Base-by-base conservation (phyloP, 1,140 invertebrate species). In the Leptonema lineaticorne region DNA sequence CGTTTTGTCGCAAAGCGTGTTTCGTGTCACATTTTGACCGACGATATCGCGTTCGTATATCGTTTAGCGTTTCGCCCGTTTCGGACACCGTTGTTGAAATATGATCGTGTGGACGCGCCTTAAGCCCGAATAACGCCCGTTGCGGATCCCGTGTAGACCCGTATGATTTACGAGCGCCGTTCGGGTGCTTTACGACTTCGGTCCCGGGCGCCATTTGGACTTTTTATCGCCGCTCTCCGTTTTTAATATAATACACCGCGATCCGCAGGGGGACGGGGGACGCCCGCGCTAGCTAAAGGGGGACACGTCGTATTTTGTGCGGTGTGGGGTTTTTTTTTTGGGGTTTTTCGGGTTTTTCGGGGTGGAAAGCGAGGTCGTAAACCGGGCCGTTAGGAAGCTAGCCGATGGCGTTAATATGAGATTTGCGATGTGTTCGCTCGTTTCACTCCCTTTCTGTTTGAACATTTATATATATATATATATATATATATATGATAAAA, bases 361-460 rank as follows among this genome's bases (percentile, higher is more conserved):
- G 37, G 37, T 41, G 37, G 11, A 41, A n/a, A 3, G 37, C 3
- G 56, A 37, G 59, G 59, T 59, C 65, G 60, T 71, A 64, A 68
- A 59, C n/a, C 11, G 37, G 66, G 69, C 62, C 69, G 65, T 71
- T 68, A 68, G 58, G 37, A 59, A n/a, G 37, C 60, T 29, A 57
- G 28, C 16, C 45, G 27, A 64, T 58, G 68, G 62, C 46, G 68
- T 65, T 67, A 67, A 68, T 68, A 57, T 53, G 56, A 72, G 67
- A 68, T 72, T 72, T 63, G 37, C 45, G 62, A 29, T 45, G 53
- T 62, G 29, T n/a, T n/a, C 45, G 33, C 29, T 27, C n/a, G 18
- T 33, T 6, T 64, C 18, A n/a, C n/a, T n/a, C 41, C 11, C 45
- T 6, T 11, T 58, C 24, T 26, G 24, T n/a, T n/a, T n/a, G 58